Evolutionary conservation across 2,797 vertebrate genomes (phyloP), one percentile per base, ranked within the genome.

Genomic region (Setipinna tenuifilis): DNA sequence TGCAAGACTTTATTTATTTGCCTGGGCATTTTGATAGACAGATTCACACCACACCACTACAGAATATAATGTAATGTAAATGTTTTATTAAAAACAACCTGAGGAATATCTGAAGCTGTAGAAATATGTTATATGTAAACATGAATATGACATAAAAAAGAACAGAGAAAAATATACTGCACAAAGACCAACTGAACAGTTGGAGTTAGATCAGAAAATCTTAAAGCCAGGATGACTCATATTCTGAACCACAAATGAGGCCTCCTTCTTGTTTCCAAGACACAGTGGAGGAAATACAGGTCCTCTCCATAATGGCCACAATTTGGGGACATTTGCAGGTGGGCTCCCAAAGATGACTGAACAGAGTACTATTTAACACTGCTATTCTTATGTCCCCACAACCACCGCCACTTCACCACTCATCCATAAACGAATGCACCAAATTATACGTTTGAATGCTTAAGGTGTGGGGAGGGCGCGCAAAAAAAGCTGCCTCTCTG

Each of bases 361-460:
- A 85, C 85, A 57, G 84, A 28, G 58, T 84, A 71, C 71, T 80
- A 87, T 85, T 88, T 82, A 87, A 87, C 80, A 84, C 78, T 86
- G 82, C 35, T 48, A 41, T 82, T 44, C 44, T 28, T 65, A 78
- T 86, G 31, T 85, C 81, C 54, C 50, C 81, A 81, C 50, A 85
- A 46, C 83, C 81, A 82, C 86, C 83, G 88, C 88, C 28, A 46
- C 78, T 86, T 85, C 12, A 75, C 71, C 71, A 82, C 62, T 89
- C 61, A 71, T 17, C 62, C 62, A 82, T 65, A 89, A 84, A 82
- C 82, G 57, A 78, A 83, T n/a, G 23, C 28, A 50, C 31, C 58
- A 85, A 82, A 84, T 81, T 31, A 81, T 19, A 82, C 57, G 78
- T 81, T 81, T 57, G 59, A 78, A 71, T 71, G 31, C 68, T 16